Evolutionary conservation across 2,113 vertebrate genomes (phyloP), one percentile per base, ranked within the genome.

Genomic region (Xiphias gladius): DNA sequence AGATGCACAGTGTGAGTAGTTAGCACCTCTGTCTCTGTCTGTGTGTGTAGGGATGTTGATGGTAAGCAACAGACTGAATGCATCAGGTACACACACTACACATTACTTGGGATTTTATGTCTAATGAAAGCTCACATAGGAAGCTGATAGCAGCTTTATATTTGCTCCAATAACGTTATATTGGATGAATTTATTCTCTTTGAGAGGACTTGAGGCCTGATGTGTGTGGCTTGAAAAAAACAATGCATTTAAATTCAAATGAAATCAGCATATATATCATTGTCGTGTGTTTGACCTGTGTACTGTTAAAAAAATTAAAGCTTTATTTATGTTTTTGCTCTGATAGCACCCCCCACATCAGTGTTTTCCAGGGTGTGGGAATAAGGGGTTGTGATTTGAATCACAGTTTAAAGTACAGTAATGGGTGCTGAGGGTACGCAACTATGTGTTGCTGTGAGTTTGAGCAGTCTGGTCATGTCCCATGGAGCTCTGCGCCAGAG

Each of bases 1-100:
- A 73, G 70, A 52, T 77, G 88, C 86, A 81, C 80, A 88, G 86
- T 76, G 86, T 87, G 86, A 88, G 90, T 86, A 71, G 80, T 92
- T 80, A 73, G 75, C 69, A 24, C 69, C 64, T 76, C 58, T 74
- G 50, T 61, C 12, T 88, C 77, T 89, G 77, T 71, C 19, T 70
- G 61, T 70, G 59, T 83, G 71, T 79, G 55, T 73, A 16, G 11
- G 19, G 26, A 8, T 41, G 77, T 5, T 70, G 24, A 8, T 19
- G 62, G 58, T 43, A 79, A 81, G 64, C 63, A 80, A 81, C 87
- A 73, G 62, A 78, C 39, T 57, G 30, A 62, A 61, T 61, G 75
- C 66, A 79, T 86, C 67, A 76, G 32, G 67, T 66, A 20, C 32
- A 79, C 76, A 84, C 48, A 79, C 5, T 37, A 66, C 57, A 35